Evolutionary conservation across 1,140 invertebrate species (phyloP), one percentile per base, ranked within the genome.

Genomic region (Lepidurus packardi): DNA sequence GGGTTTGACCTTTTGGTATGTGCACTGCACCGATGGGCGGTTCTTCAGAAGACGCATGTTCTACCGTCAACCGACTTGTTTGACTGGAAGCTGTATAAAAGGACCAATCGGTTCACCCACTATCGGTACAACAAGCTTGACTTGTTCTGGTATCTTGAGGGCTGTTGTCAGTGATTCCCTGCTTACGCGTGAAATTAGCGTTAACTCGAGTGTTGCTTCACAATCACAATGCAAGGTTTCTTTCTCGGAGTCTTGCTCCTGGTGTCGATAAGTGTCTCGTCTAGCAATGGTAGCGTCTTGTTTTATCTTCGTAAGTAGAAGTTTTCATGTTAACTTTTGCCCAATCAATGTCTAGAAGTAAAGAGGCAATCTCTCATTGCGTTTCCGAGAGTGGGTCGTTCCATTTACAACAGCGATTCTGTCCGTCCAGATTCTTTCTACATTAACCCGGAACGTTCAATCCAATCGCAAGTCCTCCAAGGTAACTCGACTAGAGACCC

Each of bases 341-440:
- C 8, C 8, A 4, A 65, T 0, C 13, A 13, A 65, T 13, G 16
- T 65, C 21, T 16, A 65, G 53, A 65, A 65, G 53, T 65, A 65
- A 79, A 79, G 73, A 53, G 75, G 44, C 78, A 79, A 47, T 79
- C 78, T 43, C 43, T 79, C 43, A 79, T 79, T 34, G 75, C 78
- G 13, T 79, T 79, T 65, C 78, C 78, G 44, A 43, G 78, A 43
- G 78, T 79, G 21, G 78, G 78, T 13, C 73, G 78, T 6, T 78
- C 78, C 7, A 21, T 16, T 9, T 65, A 65, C 13, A 21, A 65
- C 8, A 65, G 53, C 21, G 53, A 65, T 65, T 65, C 21, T 65
- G 6, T 8, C 21, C 53, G 53, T 7, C 53, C 53, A 16, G 53
- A 65, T 65, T 65, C 53, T 65, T 16, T 65, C 53, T 65, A 11